Evolutionary conservation across 2,797 vertebrate species (phyloP).

Genomic region (Amblyraja radiata): DNA sequence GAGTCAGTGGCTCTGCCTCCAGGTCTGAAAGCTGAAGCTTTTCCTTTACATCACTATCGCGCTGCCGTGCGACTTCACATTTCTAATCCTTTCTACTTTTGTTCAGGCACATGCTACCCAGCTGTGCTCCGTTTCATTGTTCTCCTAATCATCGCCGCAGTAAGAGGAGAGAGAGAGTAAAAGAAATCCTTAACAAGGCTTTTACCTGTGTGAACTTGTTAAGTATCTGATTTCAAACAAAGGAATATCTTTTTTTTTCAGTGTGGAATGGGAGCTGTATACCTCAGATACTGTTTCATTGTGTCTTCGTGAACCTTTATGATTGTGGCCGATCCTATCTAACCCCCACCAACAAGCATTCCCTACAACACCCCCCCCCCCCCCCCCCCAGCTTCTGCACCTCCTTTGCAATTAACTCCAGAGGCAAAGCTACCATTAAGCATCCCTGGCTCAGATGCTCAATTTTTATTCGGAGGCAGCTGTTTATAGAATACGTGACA

Average conservation of each 20-base stretch:
- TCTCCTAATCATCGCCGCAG: slow-evolving; percentile 5
- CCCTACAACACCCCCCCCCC: no score
- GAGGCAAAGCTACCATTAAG: not conserved
- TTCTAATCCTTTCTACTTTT: slow-evolving; percentile 32
- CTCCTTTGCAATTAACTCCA: not conserved
- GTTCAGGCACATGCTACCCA: slow-evolving; percentile 33
- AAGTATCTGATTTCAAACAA: slow-evolving; percentile 34
- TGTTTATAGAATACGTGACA: not conserved
- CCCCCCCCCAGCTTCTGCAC: no score
- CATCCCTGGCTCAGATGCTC: not conserved
- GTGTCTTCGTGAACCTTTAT: not conserved
- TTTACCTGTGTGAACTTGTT: slow-evolving; percentile 32
- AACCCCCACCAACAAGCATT: no score
- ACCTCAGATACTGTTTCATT: not conserved
- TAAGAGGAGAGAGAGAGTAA: slow-evolving; percentile 13
- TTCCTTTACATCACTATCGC: slow-evolving; percentile 14
- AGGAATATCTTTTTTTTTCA: not conserved
- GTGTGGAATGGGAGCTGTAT: not conserved
- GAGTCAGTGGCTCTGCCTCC: slow-evolving; percentile 26
- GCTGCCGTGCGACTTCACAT: slow-evolving; percentile 25
- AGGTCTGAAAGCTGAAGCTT: slow-evolving; percentile 31
- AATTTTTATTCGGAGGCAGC: not conserved
- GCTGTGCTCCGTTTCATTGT: slow-evolving; percentile 33
- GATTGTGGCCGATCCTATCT: not conserved
- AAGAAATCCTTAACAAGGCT: slow-evolving; percentile 18